Percentiles rank a stretch among this genome's conserved stretches.
Evolutionary conservation across 2,888 invertebrate species (phyloP).

Genomic region (Leistus spinibarbis): DNA sequence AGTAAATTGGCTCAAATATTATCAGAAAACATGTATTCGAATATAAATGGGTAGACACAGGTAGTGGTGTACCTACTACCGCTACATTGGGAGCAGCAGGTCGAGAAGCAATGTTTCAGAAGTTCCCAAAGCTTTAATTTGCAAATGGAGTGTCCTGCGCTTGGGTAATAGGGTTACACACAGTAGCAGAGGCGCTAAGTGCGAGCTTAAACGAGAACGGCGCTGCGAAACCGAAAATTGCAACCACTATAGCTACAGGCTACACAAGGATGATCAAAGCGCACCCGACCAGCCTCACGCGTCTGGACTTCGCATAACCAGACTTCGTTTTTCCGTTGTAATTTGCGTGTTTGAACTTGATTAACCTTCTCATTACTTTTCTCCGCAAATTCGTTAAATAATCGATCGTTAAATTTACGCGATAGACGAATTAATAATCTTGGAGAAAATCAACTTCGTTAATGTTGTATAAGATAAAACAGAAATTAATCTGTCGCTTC

Average conservation of each 20-base stretch:
- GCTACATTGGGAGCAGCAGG: neutral
- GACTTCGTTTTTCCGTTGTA: neutral
- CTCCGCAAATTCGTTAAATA: too few relatives aligned
- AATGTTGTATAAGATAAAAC: neutral
- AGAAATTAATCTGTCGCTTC: too few relatives aligned
- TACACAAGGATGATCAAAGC: conserved; percentile 23
- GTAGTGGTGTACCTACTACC: too few relatives aligned
- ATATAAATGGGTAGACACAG: too few relatives aligned
- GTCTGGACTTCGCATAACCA: neutral
- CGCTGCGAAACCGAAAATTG: neutral
- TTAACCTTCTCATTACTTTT: too few relatives aligned
- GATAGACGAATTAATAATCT: neutral
- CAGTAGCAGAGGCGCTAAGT: conserved; percentile 32
- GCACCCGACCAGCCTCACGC: neutral
- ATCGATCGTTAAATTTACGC: too few relatives aligned
- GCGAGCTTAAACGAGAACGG: conserved; percentile 23
- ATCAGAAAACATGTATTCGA: too few relatives aligned
- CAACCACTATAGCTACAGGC: neutral
- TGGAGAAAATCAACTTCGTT: neutral
- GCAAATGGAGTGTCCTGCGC: conserved; percentile 50
- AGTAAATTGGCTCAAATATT: too few relatives aligned
- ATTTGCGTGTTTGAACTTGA: neutral
- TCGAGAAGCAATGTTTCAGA: conserved; percentile 47
- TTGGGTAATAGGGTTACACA: conserved; percentile 30
- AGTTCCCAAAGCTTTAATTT: conserved; percentile 56